Evolutionary conservation across 2,888 invertebrate genomes (phyloP), one percentile per base, ranked within the genome.

Genomic region (Heliconius ismenius): DNA sequence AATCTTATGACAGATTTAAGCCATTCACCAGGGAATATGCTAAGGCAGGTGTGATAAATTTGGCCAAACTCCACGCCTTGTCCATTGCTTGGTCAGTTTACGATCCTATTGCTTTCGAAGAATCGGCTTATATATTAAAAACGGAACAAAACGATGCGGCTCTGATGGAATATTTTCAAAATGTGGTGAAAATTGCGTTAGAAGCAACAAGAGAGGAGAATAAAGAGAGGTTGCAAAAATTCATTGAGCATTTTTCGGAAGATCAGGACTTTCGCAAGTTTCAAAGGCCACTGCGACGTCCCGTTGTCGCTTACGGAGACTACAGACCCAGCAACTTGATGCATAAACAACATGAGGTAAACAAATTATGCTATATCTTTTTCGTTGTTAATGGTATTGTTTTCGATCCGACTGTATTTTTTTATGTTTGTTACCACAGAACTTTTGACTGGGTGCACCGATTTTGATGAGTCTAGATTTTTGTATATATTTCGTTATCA

Each of bases 41-140:
- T 0, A 81, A 83, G 0, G 78, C 83, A 26, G 80, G 86, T 4
- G 76, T 87, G 1, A 80, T 83, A 63, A 83, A 82, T 26, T 74
- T 89, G 62, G 88, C 87, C 0, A 87, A 85, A 78, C 84, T 88
- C 11, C 90, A 90, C 79, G 89, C 89, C 0, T 76, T 89, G 4
- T 88, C 88, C 0, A 84, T 89, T 11, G 89, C 86, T 0, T 82
- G 86, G 72, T 84, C 83, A 32, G 79, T 85, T 10, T 81, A 87
- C 32, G 78, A 86, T 18, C 87, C 88, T 1, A 83, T 84, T 36
- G 81, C 81, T 24, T 90, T 85, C 78, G 73, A 80, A 3, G 58
- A 75, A 3, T 74, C 69, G 0, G 63, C 60, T 15, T 43, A 32
- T 24, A 63, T 62, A 2, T 39, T 82, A 2, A 72, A 75, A 11